Percentiles rank a stretch among this genome's conserved stretches.
Conservation (phyloP, 2,888 invertebrate genomes). For the Sarcophaga carnaria region DNA sequence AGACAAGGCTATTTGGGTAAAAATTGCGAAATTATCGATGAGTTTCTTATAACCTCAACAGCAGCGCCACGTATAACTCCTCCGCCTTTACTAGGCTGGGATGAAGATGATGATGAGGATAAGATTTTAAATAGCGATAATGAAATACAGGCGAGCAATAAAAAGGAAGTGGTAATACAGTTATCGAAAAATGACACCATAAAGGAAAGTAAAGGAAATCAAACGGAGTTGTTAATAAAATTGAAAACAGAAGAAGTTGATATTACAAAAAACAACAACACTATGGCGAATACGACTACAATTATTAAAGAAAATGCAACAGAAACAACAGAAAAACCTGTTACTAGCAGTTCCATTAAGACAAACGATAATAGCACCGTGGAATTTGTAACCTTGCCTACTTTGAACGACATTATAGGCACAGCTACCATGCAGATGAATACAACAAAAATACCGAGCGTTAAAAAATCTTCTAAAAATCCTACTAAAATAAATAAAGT, state of each 20-base stretch:
- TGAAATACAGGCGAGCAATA: not conserved
- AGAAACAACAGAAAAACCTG: not conserved
- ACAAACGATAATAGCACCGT: not conserved
- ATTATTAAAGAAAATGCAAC: not conserved
- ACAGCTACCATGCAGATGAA: not conserved
- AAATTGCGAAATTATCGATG: conserved; percentile 86
- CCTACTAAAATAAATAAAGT: not conserved
- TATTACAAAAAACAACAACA: not conserved
- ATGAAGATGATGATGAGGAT: conserved; percentile 16
- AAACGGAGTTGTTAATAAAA: not conserved
- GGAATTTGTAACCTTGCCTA: not conserved
- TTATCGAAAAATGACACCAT: not conserved
- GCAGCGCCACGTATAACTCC: conserved; percentile 78
- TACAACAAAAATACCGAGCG: not conserved
- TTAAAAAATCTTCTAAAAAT: not conserved
- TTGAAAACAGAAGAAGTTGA: not conserved
- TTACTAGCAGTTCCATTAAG: not conserved
- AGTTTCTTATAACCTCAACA: conserved; percentile 78
- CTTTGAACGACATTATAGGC: not conserved
- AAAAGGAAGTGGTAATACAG: not conserved
- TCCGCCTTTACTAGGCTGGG: conserved; percentile 70
- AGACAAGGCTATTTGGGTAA: conserved; percentile 89
- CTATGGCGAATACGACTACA: not conserved
- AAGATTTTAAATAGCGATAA: conserved; percentile 23
- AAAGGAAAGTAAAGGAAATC: not conserved